Evolutionary conservation across 1,140 invertebrate species (phyloP), one percentile per base, ranked within the genome.

Genomic region (Bacillus rossius): DNA sequence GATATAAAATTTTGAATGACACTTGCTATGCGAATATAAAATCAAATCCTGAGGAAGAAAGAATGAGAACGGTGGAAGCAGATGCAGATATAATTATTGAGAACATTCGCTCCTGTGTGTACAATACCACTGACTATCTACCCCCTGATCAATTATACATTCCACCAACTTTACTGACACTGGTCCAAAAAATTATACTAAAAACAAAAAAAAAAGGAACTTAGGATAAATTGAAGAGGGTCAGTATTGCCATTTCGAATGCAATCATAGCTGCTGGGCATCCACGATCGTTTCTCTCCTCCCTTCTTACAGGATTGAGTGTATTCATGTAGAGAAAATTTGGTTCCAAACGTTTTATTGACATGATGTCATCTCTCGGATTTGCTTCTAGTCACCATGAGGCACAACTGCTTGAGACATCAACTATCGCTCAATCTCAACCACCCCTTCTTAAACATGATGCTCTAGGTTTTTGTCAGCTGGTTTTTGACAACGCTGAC

Each of bases 241-340:
- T 7, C 5, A 7, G 43, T 25, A 13, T 25, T 20, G 5, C 43
- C n/a, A 70, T 75, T 59, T 38, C 68, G 48, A 69, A 71, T 43
- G 8, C 57, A 57, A 74, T 75, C n/a, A 72, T 75, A 61, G 40
- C 64, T 42, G 64, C 64, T 1, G 43, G 42, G 62, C 63, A 71
- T 59, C 70, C 67, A 57, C 67, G 68, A 55, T 67, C 66, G 48
- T 75, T 72, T 61, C 66, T 65, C 16, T 67, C 66, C 19, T 49
- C 66, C 38, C 22, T 70, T 16, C 54, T 57, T 53, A 47, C 63
- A 34, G 62, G 58, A 41, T 14, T 68, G 20, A 56, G 29, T 38
- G 50, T 48, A 22, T 63, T 56, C 48, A 29, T 69, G 8, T 59
- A 65, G 40, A 58, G 53, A 54, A 70, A 67, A 57, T 60, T 55